These are phyloP conservation scores for Porites lutea DNA, from an alignment of 64 coral and sea anemone genomes.

Conservation along the genomic window DNA sequence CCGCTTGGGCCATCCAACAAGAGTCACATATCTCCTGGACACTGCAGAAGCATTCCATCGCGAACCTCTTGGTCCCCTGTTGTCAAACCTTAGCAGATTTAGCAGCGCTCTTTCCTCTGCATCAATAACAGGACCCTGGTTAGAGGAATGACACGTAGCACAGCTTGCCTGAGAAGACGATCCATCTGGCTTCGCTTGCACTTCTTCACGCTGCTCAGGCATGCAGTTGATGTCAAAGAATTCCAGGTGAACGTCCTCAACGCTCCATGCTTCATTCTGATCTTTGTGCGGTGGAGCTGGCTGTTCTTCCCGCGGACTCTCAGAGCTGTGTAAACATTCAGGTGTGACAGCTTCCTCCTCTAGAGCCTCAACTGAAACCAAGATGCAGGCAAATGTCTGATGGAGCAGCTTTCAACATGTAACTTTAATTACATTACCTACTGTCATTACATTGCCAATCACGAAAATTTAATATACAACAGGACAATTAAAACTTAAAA, in stretches of 20 bases:
- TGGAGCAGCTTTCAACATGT: no score
- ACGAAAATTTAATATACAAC: neutral
- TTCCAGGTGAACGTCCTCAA: slow-evolving; percentile 69
- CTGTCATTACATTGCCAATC: no score
- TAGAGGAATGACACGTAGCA: neutral
- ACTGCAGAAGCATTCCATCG: slow-evolving; percentile 60
- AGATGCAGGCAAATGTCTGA: neutral
- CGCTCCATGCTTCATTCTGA: slow-evolving; percentile 36
- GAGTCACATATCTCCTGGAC: slow-evolving; percentile 47
- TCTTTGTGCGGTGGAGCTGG: slow-evolving; percentile 13
- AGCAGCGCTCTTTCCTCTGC: slow-evolving; percentile 60
- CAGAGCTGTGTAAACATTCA: neutral
- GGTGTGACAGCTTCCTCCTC: slow-evolving; percentile 14
- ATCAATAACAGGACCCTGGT: slow-evolving; percentile 44
- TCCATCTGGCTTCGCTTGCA: neutral
- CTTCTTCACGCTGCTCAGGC: slow-evolving; percentile 39
- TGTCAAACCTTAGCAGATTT: slow-evolving; percentile 58
- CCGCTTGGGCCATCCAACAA: slow-evolving; percentile 51
- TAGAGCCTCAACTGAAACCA: slow-evolving; percentile 10
- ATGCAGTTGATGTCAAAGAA: slow-evolving; percentile 41
- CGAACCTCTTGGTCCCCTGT: slow-evolving; percentile 28
- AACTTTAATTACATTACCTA: no score
- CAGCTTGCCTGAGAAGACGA: slow-evolving; percentile 8
- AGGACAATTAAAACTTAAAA: no score
- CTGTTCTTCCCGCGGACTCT: slow-evolving; percentile 22